Percentiles rank a stretch among this genome's conserved stretches.
Evolutionary conservation across 2,113 vertebrate species (phyloP).

Genomic region (Plestiodon gilberti): DNA sequence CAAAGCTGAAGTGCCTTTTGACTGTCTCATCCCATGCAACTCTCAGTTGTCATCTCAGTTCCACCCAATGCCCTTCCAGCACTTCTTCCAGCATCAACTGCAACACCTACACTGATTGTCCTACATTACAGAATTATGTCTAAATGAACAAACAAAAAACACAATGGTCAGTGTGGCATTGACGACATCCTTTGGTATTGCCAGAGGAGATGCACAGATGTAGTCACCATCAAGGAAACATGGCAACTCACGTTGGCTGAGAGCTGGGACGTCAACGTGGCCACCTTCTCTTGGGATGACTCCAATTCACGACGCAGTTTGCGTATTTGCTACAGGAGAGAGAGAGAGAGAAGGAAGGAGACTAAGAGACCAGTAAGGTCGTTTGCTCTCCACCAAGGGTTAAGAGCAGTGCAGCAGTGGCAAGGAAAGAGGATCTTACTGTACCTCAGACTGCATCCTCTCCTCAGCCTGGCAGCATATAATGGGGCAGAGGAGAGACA

Average conservation of each 20-base stretch:
- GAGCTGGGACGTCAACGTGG: conserved; percentile 90
- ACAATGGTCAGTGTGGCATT: no score
- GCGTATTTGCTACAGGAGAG: conserved; percentile 88
- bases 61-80: no score
- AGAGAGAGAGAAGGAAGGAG: not conserved
- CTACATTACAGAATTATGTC: no score
- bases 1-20: not conserved
- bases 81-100: not conserved
- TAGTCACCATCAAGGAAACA: not conserved
- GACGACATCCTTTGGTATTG: no score
- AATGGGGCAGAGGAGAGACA: conserved; percentile 76
- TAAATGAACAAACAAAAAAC: no score
- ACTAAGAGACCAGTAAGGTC: not conserved
- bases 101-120: no score
- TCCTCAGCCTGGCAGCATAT: conserved; percentile 89
- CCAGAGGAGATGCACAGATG: no score
- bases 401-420: not conserved
- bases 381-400: accelerated
- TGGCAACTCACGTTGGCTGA: conserved; percentile 87
- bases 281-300: conserved; percentile 96
- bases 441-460: conserved; percentile 97
- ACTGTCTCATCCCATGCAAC: not conserved
- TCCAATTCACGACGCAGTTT: conserved; percentile 93
- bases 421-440: conserved; percentile 48
- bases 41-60: not conserved